Conservation (phyloP, 2,888 invertebrate genomes). For the Cheilosia impressa region DNA sequence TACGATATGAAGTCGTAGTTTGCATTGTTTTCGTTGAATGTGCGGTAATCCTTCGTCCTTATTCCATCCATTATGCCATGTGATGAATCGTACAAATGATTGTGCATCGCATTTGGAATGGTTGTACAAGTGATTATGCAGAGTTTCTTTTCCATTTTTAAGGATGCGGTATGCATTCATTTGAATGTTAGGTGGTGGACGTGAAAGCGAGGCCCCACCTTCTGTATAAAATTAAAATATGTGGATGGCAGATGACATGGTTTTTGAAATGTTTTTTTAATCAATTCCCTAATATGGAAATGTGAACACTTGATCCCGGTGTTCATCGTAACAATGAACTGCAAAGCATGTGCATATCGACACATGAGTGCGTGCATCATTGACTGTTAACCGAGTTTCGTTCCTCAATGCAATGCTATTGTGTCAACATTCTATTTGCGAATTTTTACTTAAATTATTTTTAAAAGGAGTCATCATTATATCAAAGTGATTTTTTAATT, state of each 20-base stretch:
- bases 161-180: slow-evolving; percentile 61
- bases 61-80: slow-evolving; percentile 72
- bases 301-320: slow-evolving; percentile 59
- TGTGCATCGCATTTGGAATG: slow-evolving; percentile 52
- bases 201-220: background rate
- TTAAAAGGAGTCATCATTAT: too few relatives aligned
- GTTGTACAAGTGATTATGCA: slow-evolving; percentile 52
- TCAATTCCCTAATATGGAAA: slow-evolving; percentile 70
- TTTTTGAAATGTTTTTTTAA: slow-evolving; percentile 67
- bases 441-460: background rate
- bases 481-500: too few relatives aligned
- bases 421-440: background rate
- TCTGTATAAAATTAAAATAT: background rate
- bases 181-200: slow-evolving; percentile 23
- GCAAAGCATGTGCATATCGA: slow-evolving; percentile 43
- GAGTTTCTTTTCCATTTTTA: slow-evolving; percentile 54
- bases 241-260: slow-evolving; percentile 62
- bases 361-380: slow-evolving; percentile 24
- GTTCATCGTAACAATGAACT: slow-evolving; percentile 69
- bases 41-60: slow-evolving; percentile 67
- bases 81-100: slow-evolving; percentile 75
- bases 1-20: slow-evolving; percentile 66
- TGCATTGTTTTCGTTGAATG: slow-evolving; percentile 70
- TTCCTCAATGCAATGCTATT: background rate
- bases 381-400: slow-evolving; percentile 69